These are phyloP conservation scores for Coreius guichenoti DNA, from an alignment of 2,797 vertebrate genomes.

Conservation along the genomic window DNA sequence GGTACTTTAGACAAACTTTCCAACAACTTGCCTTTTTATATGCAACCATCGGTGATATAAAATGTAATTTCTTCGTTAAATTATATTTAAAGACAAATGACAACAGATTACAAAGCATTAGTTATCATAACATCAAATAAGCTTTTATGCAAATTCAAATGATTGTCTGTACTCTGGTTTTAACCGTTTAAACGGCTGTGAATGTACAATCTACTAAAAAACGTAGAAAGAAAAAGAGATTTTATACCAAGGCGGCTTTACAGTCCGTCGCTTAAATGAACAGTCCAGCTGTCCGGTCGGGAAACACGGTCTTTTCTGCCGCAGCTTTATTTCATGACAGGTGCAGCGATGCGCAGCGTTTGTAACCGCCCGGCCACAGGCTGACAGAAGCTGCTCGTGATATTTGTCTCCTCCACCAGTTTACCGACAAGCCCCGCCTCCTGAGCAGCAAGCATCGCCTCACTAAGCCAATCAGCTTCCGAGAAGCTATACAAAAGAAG, in stretches of 20 bases:
- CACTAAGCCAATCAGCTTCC: constrained; percentile 17
- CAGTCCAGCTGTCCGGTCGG: constrained; percentile 34
- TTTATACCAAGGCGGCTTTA: constrained; percentile 13
- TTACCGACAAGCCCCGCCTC: background rate
- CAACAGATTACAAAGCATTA: background rate
- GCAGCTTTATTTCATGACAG: constrained; percentile 12
- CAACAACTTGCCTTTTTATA: background rate
- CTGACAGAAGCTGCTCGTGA: constrained; percentile 60
- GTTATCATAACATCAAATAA: background rate
- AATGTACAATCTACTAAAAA: background rate
- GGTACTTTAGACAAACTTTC: background rate
- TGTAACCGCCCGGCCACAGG: constrained; percentile 6
- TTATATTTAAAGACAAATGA: background rate
- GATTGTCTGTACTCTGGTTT: background rate
- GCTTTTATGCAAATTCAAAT: background rate
- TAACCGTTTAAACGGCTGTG: background rate
- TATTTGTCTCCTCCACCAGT: background rate
- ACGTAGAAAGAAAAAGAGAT: background rate
- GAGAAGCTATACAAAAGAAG: background rate
- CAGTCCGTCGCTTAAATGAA: background rate
- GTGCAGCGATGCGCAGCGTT: constrained; percentile 16
- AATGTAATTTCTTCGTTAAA: background rate
- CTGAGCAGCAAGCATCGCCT: background rate
- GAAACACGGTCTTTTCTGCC: background rate
- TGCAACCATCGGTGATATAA: background rate